Base-by-base conservation (phyloP, 2,113 vertebrate genomes). In the Andinoacara biseriatus region DNA sequence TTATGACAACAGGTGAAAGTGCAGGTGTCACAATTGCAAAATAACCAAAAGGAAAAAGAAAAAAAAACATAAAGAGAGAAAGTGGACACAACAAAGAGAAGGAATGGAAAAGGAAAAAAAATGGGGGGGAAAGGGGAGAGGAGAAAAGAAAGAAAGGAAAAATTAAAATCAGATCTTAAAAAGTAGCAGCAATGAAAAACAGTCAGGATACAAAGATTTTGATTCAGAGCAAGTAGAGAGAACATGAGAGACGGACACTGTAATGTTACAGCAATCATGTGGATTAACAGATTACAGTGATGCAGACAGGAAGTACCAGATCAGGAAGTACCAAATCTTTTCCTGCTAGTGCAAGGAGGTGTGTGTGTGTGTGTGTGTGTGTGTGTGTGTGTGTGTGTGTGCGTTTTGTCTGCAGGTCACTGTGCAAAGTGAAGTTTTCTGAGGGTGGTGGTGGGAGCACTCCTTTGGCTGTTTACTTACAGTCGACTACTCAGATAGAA, bases 131-230 rank as follows among this genome's bases (percentile, higher is more conserved):
- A 38, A 20, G 31, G 31, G 86, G 54, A 67, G 60, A 69, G 79
- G 65, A 75, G 61, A 81, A 90, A 89, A 86, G 79, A 90, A 92
- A 91, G 74, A 80, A 86, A 92, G 86, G 78, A 67, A 81, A 94
- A 94, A 93, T 94, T 93, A 93, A 95, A 94, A 94, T 54, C 92
- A 93, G 89, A 90, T 92, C 74, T 86, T 87, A 80, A 90, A 85
- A 92, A 88, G 87, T 91, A 86, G 90, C 91, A 91, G 89, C 78
- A 92, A 93, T 93, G 90, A 92, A 88, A 89, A 85, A 94, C 90
- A 94, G 81, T 89, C 87, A 92, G 82, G 89, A 83, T 85, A 87
- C 83, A 93, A 84, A 90, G 87, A 92, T 59, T 38, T 38, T 77
- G 84, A 90, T 81, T 90, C 29, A 84, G 78, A 91, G 86, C 77